Evolutionary conservation across 2,888 invertebrate genomes (phyloP).

Genomic region (Drosophila bunnanda): DNA sequence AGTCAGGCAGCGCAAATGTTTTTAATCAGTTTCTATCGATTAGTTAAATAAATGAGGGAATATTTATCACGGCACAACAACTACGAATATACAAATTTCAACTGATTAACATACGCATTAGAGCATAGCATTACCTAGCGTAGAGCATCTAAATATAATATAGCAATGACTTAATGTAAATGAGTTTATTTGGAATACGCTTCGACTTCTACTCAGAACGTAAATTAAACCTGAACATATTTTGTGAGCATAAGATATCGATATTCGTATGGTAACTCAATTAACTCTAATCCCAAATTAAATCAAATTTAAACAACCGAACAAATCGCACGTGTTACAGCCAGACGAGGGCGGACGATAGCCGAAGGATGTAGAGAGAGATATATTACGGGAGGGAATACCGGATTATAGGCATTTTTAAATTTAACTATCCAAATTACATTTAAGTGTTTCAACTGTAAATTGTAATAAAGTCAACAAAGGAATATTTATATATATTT

Average conservation of each 20-base stretch:
- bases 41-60: conserved; percentile 68
- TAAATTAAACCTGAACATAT: conserved; percentile 48
- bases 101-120: conserved; percentile 41
- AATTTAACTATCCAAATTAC: conserved; percentile 60
- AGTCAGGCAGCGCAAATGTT: conserved; percentile 55
- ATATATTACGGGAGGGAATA: conserved; percentile 39
- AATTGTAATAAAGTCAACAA: conserved; percentile 59
- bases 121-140: conserved; percentile 40
- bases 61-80: conserved; percentile 49
- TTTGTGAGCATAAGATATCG: conserved; percentile 49
- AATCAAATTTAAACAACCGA: conserved; percentile 61
- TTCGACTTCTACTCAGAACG: conserved; percentile 49
- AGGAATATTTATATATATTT: conserved; percentile 38
- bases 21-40: conserved; percentile 60
- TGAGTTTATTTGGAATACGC: conserved; percentile 54
- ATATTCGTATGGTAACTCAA: conserved; percentile 54
- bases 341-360: conserved; percentile 50
- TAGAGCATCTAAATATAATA: conserved; percentile 38
- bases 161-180: conserved; percentile 53
- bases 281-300: conserved; percentile 61
- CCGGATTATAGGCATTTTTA: conserved; percentile 59
- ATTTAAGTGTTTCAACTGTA: conserved; percentile 74
- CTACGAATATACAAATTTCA: conserved; percentile 38
- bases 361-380: conserved; percentile 30
- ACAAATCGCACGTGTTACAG: conserved; percentile 70